Base-by-base conservation (phyloP, 2,797 vertebrate genomes). In the Enteromius unitaeniatus region DNA sequence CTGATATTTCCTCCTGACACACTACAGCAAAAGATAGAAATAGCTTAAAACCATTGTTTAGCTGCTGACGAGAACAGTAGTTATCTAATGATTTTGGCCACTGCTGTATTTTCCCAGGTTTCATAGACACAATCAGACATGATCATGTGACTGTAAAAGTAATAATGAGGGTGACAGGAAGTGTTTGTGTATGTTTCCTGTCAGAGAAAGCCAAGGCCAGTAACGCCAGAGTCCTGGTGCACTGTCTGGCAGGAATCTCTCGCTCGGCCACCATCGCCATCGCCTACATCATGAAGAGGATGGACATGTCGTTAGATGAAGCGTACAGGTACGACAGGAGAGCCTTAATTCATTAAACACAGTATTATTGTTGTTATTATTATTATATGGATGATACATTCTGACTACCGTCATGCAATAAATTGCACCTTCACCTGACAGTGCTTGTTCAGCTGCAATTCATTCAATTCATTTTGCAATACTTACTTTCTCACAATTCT, bases 251-350 rank as follows among this genome's bases (percentile, higher is more conserved):
- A 0, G 98, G 98, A 21, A 98, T 99, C 87, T 99, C 98, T 0
- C 96, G 97, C 76, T 99, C 97, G 0, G 98, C 98, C 87, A 99
- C 98, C 53, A 98, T 99, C 13, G 98, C 97, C 67, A 99, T 99
- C 13, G 98, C 97, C 5, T 99, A 99, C 90, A 98, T 99, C 92
- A 99, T 99, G 98, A 99, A 97, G 94, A 96, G 97, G 91, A 98
- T 97, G 97, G 97, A 97, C 86, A 96, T 99, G 97, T 96, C 97
- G 1, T 87, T 99, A 88, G 98, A 99, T 23, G 98, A 99, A 92
- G 98, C 98, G 0, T 99, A 99, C 94, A 97, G 98, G 97, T 99
- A 92, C n/a, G 0, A 4, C 51, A 5, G 11, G 4, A 83, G 84
- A 86, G 8, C 34, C 34, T 11, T 78, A 0, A 14, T 60, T 55